phyloP scores from a whole-genome alignment of 2,113 vertebrate species.

The Boulengeromyrus knoepffleri region DNA sequence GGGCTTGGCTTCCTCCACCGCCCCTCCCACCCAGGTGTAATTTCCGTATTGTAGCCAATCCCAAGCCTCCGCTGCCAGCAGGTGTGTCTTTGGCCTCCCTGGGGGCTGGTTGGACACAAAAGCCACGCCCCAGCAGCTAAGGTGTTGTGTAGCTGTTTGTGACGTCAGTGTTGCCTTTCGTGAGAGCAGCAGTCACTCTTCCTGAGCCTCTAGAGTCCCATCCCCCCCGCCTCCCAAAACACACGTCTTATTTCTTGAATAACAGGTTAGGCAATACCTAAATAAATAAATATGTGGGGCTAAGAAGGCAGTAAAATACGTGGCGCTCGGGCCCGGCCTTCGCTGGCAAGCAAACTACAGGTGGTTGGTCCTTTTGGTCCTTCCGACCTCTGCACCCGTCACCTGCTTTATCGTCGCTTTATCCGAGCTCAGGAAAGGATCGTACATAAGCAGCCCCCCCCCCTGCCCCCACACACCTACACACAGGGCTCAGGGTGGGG shows the following conservation, averaged over 20 bases:
- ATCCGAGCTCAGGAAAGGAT: conserved; percentile 16
- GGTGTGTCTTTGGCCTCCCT: conserved; percentile 77
- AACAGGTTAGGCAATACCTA: conserved; percentile 28
- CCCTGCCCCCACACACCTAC: neutral
- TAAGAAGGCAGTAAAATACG: conserved; percentile 16
- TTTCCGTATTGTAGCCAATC: conserved; percentile 78
- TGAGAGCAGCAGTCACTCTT: conserved; percentile 55
- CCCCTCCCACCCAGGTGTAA: conserved; percentile 88
- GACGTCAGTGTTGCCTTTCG: conserved; percentile 61
- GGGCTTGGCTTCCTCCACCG: conserved; percentile 70
- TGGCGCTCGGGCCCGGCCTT: neutral
- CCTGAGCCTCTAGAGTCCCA: conserved; percentile 41
- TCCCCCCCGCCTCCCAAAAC: conserved; percentile 36
- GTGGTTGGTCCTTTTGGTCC: conserved; percentile 60
- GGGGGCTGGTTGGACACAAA: conserved; percentile 54
- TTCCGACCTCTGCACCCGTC: conserved; percentile 41
- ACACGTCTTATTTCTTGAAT: conserved; percentile 18
- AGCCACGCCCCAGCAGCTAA: conserved; percentile 24
- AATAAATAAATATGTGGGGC: neutral
- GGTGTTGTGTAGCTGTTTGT: conserved; percentile 53
- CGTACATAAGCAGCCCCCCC: neutral
- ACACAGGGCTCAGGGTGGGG: neutral
- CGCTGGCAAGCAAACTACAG: conserved; percentile 12
- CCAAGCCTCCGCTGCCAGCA: conserved; percentile 62
- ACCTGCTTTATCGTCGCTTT: conserved; percentile 22